Percentiles rank a stretch among this genome's conserved stretches.
These are phyloP conservation scores for Catocala nupta DNA, from an alignment of 2,888 invertebrate genomes.

Conservation along the genomic window DNA sequence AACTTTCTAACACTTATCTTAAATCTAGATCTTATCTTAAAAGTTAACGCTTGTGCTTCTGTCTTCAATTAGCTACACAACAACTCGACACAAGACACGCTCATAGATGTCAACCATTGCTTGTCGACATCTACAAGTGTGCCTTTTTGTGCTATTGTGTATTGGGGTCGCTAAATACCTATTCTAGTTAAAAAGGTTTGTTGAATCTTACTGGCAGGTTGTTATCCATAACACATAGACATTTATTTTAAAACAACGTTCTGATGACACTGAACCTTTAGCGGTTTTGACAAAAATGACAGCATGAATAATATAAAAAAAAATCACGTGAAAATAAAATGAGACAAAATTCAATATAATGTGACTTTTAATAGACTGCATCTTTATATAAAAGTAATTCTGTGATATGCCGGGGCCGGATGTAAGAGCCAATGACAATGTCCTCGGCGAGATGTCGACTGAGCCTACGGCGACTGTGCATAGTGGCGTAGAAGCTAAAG, in stretches of 20 bases:
- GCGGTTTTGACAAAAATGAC: conserved; percentile 75
- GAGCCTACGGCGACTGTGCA: conserved; percentile 81
- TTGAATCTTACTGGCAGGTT: conserved; percentile 38
- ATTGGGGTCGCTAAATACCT: too few relatives aligned
- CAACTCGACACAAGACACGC: too few relatives aligned
- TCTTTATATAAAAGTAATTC: conserved; percentile 69
- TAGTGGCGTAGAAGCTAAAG: conserved; percentile 77
- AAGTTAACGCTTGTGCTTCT: too few relatives aligned
- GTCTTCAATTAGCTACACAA: too few relatives aligned
- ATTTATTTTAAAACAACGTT: conserved; percentile 64
- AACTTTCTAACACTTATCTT: too few relatives aligned
- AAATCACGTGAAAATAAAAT: conserved; percentile 72
- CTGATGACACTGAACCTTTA: conserved; percentile 55
- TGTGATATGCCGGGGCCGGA: conserved; percentile 86
- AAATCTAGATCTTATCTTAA: too few relatives aligned
- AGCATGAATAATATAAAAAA: conserved; percentile 70
- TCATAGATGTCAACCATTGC: too few relatives aligned
- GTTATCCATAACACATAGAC: conserved; percentile 18
- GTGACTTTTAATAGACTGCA: conserved; percentile 68
- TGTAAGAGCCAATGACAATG: conserved; percentile 84
- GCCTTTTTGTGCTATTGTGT: too few relatives aligned
- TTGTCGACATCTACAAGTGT: too few relatives aligned
- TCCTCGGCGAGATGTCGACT: conserved; percentile 82
- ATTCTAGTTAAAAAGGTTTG: too few relatives aligned
- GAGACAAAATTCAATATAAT: conserved; percentile 78